Base-by-base conservation (phyloP, 2,888 invertebrate species). In the Laspeyria flexula region DNA sequence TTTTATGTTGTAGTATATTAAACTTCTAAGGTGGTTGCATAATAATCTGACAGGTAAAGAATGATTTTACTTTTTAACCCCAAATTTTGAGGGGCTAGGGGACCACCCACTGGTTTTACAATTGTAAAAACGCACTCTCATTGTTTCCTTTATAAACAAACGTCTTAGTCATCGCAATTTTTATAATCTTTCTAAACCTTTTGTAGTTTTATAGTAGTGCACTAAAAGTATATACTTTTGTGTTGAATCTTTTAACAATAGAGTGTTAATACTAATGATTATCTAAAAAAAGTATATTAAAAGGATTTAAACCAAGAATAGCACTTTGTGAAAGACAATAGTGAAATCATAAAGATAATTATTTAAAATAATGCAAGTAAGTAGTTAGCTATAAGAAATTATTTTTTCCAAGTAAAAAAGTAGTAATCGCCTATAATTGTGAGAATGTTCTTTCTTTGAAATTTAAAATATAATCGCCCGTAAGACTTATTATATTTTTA, bases 141-240 rank as follows among this genome's bases (percentile, higher is more conserved):
- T 83, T 85, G 83, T 85, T 84, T 82, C 66, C 70, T 60, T 66
- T 60, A 69, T 62, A 71, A 78, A 77, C 63, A 75, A 76, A 75
- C 53, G 53, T 43, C 55, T 72, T 56, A 71, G 75, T 82, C 83
- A 81, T 81, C 66, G 75, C 74, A 76, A 80, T 80, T 77, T 77
- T 55, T 68, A 64, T 77, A 75, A 81, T 78, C 71, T 66, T 65
- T 53, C 34, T 18, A 61, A 63, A 62, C 54, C 69, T 65, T 54
- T 62, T 70, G 55, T 65, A 55, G 46, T 64, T 60, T 59, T 60
- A 51, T 38, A 47, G 48, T 33, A 47, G 48, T 16, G 49, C 38
- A 43, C 35, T 59, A 71, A 56, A 70, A 46, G 40, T 4, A 46
- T 53, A 53, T 13, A 12, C 9, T 31, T 31, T 31, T 31, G 7